Evolutionary conservation across 2,113 vertebrate genomes (phyloP), one percentile per base, ranked within the genome.

Genomic region (Rutilus rutilus): DNA sequence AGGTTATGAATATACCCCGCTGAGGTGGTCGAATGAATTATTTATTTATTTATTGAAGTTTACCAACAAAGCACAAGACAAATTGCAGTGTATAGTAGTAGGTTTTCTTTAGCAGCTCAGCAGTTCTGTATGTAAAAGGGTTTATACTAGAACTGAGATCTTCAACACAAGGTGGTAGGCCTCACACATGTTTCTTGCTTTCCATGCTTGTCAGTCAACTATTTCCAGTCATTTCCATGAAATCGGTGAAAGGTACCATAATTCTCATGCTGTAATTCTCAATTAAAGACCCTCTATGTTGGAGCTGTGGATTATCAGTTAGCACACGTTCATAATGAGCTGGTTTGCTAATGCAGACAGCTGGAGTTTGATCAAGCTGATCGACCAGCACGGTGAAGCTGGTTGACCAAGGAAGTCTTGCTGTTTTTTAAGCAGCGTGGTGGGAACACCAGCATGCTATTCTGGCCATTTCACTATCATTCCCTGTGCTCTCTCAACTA

Each of bases 11-110:
- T 65, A 47, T 59, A 36, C 54, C 39, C 36, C 64, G 36, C 19
- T 21, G 57, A 45, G 77, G n/a, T 67, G 78, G 60, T 33, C 1
- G n/a, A 75, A 78, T 79, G 25, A 79, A 78, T 42, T 65, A 80
- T 78, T 74, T 80, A 79, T 79, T 42, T 86, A 86, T 86, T 77
- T 81, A 84, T 62, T 83, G 14, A 57, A 59, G n/a, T 80, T 50
- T 71, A 82, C 86, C 50, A 62, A 77, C 60, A 75, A 86, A 86
- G 85, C 87, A 82, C 85, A 86, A 82, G 9, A 76, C 81, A 45
- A 78, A 54, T 47, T 47, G 4, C 33, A 21, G 57, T 76, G 79
- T 82, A 65, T 74, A 50, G 21, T 73, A 82, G 30, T 86, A 23
- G 1, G 27, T n/a, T 74, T 81, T 62, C 25, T 33, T 80, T 77